Conservation (phyloP, 2,113 vertebrate species). For the Cephalophus harveyi region DNA sequence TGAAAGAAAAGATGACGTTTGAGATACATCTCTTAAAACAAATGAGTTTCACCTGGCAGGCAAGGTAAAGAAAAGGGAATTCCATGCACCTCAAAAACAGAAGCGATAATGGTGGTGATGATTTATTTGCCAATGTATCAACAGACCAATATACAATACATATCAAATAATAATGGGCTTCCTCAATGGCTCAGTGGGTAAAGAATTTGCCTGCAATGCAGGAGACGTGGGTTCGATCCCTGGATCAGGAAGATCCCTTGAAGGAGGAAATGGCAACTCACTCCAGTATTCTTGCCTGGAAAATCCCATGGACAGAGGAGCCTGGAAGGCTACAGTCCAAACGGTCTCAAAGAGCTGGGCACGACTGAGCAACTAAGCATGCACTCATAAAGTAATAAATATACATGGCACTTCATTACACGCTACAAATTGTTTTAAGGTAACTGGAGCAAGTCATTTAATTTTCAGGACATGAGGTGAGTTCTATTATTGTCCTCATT, state of each 20-base stretch:
- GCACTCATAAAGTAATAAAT: background rate
- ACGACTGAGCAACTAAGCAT: background rate
- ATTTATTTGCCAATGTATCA: background rate
- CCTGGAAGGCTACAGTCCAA: background rate
- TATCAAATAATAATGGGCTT: background rate
- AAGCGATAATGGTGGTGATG: background rate
- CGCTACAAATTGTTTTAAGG: background rate
- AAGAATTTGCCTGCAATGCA: background rate
- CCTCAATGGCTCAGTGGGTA: background rate
- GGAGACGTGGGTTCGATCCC: background rate
- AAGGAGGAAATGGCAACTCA: background rate
- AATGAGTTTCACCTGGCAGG: background rate
- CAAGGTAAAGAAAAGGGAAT: background rate
- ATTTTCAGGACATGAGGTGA: background rate
- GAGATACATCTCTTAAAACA: background rate
- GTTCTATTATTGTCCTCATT: background rate
- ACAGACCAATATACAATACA: background rate
- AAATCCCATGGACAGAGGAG: background rate
- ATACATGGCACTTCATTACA: background rate
- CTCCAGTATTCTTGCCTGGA: background rate
- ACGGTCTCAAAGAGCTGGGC: background rate
- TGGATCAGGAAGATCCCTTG: background rate
- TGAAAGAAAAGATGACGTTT: background rate
- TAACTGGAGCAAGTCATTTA: background rate
- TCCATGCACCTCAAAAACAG: background rate